Conservation (phyloP, 2,113 vertebrate species). For the Melozone crissalis region DNA sequence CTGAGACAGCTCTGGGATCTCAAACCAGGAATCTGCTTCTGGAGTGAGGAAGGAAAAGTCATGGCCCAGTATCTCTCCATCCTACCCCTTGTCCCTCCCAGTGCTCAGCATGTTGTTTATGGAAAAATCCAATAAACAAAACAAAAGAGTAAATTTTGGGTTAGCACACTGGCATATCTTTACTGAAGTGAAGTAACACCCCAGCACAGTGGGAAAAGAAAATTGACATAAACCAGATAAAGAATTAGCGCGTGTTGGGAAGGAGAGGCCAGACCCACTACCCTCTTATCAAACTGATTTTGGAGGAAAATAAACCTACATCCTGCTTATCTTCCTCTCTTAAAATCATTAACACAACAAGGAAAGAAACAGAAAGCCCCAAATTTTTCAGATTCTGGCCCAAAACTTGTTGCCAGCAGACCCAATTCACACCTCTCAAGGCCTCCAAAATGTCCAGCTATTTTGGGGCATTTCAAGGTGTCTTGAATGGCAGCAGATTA, state of each 20-base stretch:
- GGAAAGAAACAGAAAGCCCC: not conserved
- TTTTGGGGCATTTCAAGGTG: slow-evolving; percentile 21
- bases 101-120: rapidly evolving
- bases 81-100: not conserved
- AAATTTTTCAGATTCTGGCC: not conserved
- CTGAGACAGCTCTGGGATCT: not conserved
- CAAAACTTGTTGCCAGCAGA: not conserved
- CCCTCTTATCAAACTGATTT: not conserved
- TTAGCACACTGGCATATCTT: rapidly evolving
- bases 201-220: not conserved
- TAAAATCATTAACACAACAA: not conserved
- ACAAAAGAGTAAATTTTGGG: not conserved
- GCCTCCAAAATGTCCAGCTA: not conserved
- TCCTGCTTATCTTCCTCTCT: not conserved
- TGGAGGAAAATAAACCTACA: not conserved
- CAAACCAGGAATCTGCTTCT: not conserved
- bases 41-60: not conserved
- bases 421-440: not conserved
- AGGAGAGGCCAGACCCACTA: not conserved
- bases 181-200: not conserved
- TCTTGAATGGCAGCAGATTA: slow-evolving; percentile 44
- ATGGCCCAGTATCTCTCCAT: not conserved
- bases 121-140: not conserved
- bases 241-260: not conserved
- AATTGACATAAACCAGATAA: not conserved